Evolutionary conservation across 2,797 vertebrate genomes (phyloP).

Genomic region (Alcedo atthis): DNA sequence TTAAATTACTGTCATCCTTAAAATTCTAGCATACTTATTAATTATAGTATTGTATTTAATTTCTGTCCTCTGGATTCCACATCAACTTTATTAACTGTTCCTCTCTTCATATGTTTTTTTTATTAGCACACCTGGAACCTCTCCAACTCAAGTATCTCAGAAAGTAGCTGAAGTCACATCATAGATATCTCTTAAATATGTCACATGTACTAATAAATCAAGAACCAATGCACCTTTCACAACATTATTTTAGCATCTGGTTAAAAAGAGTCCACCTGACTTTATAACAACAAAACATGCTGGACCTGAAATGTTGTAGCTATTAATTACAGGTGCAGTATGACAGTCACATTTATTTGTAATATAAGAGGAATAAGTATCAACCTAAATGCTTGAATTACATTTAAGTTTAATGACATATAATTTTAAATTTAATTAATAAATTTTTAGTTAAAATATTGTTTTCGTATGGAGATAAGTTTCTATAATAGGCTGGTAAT

Average conservation of each 20-base stretch:
- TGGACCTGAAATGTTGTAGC: neutral
- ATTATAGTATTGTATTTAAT: neutral
- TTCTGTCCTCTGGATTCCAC: neutral
- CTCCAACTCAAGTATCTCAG: conserved; percentile 58
- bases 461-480: neutral
- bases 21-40: neutral
- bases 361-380: neutral
- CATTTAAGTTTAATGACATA: neutral
- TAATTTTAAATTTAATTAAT: neutral
- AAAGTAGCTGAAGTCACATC: conserved; percentile 55
- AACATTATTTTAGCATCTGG: conserved; percentile 23
- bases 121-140: conserved; percentile 64
- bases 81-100: neutral
- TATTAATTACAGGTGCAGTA: neutral
- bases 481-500: neutral
- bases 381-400: neutral
- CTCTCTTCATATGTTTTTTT: neutral
- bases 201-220: conserved; percentile 68
- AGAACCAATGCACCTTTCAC: conserved; percentile 48
- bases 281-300: neutral
- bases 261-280: conserved; percentile 16
- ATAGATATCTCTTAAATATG: conserved; percentile 67
- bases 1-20: neutral
- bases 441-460: neutral
- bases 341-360: neutral